These are phyloP conservation scores for Diaperis boleti DNA, from an alignment of 2,888 invertebrate genomes.

Conservation along the genomic window DNA sequence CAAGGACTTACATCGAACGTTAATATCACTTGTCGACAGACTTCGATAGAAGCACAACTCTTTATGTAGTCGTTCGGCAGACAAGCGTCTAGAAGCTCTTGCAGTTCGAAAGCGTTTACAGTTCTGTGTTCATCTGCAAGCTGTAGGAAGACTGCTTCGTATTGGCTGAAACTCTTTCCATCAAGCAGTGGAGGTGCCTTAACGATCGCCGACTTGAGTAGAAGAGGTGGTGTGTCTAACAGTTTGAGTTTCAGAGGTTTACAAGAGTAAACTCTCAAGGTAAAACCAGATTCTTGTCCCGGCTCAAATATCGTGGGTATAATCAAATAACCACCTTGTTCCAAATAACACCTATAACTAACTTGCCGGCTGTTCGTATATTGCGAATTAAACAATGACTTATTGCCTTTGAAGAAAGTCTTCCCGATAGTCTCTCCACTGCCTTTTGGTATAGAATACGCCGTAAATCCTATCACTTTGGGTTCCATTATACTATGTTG, in stretches of 20 bases:
- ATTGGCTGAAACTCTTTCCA: conserved; percentile 83
- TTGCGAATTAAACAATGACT: conserved; percentile 88
- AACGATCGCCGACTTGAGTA: conserved; percentile 80
- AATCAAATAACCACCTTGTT: conserved; percentile 85
- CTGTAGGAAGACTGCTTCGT: conserved; percentile 91
- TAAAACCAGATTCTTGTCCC: conserved; percentile 89
- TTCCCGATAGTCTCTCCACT: conserved; percentile 82
- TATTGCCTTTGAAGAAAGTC: conserved; percentile 85
- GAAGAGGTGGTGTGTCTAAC: conserved; percentile 75
- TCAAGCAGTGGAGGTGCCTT: conserved; percentile 79
- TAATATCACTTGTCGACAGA: conserved; percentile 90
- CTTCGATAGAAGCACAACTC: conserved; percentile 92
- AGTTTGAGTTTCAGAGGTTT: conserved; percentile 83
- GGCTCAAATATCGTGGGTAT: conserved; percentile 94
- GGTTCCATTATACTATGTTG: conserved; percentile 94
- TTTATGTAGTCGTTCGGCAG: conserved; percentile 95
- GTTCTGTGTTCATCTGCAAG: conserved; percentile 91
- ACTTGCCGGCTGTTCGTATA: conserved; percentile 94
- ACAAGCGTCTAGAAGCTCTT: conserved; percentile 90
- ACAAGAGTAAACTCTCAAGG: conserved; percentile 83
- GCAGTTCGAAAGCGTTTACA: conserved; percentile 91
- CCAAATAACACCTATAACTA: conserved; percentile 70
- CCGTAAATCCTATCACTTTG: conserved; percentile 92
- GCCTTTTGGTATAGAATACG: conserved; percentile 80
- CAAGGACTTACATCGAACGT: conserved; percentile 90